phyloP scores from a whole-genome alignment of 2,888 invertebrate species.

The Pseudanteris insignis region DNA sequence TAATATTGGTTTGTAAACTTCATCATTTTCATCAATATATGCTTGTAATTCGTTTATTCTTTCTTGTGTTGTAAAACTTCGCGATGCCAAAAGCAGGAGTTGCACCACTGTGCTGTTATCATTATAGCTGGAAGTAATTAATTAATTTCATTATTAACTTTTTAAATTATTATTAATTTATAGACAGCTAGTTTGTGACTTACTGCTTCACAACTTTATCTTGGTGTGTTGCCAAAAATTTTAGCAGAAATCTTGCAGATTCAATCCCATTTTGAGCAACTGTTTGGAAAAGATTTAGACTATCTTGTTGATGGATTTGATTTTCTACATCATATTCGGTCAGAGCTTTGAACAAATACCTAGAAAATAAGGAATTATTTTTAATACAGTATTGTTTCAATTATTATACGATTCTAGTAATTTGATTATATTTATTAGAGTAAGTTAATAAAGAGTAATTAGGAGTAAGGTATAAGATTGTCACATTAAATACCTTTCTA shows the following conservation, averaged over 20 bases:
- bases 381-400: background rate
- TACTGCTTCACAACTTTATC: constrained; percentile 20
- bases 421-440: background rate
- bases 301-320: constrained; percentile 36
- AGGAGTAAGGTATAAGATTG: too few relatives aligned
- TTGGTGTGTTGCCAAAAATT: constrained; percentile 22
- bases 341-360: constrained; percentile 25
- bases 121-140: constrained; percentile 13
- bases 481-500: constrained; percentile 67
- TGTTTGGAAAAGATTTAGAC: constrained; percentile 6
- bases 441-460: background rate
- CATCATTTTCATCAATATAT: constrained; percentile 15
- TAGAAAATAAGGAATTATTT: constrained; percentile 6
- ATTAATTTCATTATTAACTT: background rate
- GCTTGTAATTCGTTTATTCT: constrained; percentile 21
- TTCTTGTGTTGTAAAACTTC: constrained; percentile 22
- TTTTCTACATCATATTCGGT: constrained; percentile 19
- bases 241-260: constrained; percentile 14
- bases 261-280: constrained; percentile 9
- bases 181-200: constrained; percentile 15
- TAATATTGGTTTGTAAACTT: constrained; percentile 14
- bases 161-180: too few relatives aligned
- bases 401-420: background rate
- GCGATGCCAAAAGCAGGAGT: constrained; percentile 9
- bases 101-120: constrained; percentile 6